A percentile compares a stretch with the other conserved stretches of the same genome.
phyloP scores from a whole-genome alignment of 2,888 invertebrate genomes.

The Mimas tiliae region DNA sequence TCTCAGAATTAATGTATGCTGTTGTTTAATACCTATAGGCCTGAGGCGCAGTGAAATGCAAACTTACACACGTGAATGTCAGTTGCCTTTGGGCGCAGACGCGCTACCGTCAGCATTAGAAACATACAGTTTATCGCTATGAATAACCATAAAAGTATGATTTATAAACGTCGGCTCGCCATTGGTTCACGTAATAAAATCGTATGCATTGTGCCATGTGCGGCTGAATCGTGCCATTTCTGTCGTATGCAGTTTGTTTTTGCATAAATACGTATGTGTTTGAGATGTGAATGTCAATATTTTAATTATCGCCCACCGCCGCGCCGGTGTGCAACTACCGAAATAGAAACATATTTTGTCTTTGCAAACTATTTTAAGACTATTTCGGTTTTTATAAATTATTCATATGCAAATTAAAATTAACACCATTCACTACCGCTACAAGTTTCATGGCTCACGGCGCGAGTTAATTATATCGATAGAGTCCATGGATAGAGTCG shows the following conservation, averaged over 20 bases:
- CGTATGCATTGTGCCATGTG: conserved; percentile 59
- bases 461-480: not conserved
- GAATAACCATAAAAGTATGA: conserved; percentile 77
- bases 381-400: not conserved
- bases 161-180: conserved; percentile 72
- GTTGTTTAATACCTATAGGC: conserved; percentile 37
- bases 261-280: conserved; percentile 35
- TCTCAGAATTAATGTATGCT: conserved; percentile 33
- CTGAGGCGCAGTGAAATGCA: conserved; percentile 43
- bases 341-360: conserved; percentile 9
- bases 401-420: conserved; percentile 9
- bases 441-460: not conserved
- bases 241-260: conserved; percentile 54
- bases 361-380: not conserved
- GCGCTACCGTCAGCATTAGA: conserved; percentile 46
- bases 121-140: conserved; percentile 63
- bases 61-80: conserved; percentile 41
- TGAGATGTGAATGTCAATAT: conserved; percentile 7
- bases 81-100: conserved; percentile 44
- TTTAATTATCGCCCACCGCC: conserved; percentile 11
- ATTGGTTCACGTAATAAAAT: conserved; percentile 68
- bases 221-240: conserved; percentile 56
- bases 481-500: not conserved
- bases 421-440: conserved; percentile 8
- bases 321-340: conserved; percentile 1